phyloP scores from a whole-genome alignment of 2,113 vertebrate genomes.

The Heteronetta atricapilla region DNA sequence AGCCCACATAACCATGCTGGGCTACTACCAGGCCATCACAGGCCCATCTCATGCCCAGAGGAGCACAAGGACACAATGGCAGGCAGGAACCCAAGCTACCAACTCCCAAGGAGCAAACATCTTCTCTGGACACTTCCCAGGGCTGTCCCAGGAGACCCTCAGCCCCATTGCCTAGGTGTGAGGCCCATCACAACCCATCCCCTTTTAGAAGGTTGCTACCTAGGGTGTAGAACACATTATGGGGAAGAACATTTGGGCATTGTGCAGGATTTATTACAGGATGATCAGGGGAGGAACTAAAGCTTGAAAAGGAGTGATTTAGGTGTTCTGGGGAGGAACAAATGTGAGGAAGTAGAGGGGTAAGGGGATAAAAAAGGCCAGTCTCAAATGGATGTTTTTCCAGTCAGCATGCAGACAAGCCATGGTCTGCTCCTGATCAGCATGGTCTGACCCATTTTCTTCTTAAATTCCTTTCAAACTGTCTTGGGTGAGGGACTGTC shows the following conservation, averaged over 20 bases:
- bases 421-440: background rate
- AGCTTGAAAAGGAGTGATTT: background rate
- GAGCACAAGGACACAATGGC: background rate
- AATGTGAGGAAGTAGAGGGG: background rate
- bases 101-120: background rate
- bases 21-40: background rate
- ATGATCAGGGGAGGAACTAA: background rate
- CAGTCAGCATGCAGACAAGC: too few species aligned
- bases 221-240: background rate
- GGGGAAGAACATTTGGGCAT: fast-evolving
- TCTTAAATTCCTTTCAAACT: background rate
- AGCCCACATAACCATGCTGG: background rate
- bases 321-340: background rate
- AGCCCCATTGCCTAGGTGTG: background rate
- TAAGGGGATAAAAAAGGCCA: background rate
- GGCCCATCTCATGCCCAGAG: background rate
- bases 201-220: background rate
- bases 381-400: background rate
- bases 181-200: background rate
- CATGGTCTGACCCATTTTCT: background rate
- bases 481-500: background rate
- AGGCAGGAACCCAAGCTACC: background rate
- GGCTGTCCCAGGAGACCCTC: background rate
- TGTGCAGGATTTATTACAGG: background rate
- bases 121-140: background rate